Evolutionary conservation across 1,140 invertebrate genomes (phyloP), one percentile per base, ranked within the genome.

Genomic region (Trichogramma pretiosum): DNA sequence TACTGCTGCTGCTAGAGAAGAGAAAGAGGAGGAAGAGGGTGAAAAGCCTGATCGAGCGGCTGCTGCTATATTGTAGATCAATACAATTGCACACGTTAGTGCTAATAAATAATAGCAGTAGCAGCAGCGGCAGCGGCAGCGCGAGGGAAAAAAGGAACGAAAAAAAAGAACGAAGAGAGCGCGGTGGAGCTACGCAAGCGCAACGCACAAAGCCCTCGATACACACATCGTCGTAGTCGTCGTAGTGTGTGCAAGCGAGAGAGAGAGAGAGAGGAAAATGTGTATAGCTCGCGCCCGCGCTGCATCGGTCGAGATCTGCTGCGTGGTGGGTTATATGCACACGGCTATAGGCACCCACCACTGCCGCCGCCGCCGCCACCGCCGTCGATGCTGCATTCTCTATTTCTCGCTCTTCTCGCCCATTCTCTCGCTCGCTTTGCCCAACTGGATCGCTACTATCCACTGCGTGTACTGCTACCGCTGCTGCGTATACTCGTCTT

Each of bases 41-140:
- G 41, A 49, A 49, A 49, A 49, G 55, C 55, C 54, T 56, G 60
- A 59, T 57, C 61, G 64, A 62, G 62, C 42, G 35, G 42, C 16
- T 11, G 40, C 16, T 66, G 65, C 64, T 68, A 65, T 70, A 70
- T 70, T 64, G 69, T 68, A 70, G 69, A 72, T 72, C 69, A 70
- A 72, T 70, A 70, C 69, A 70, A 72, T 72, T 70, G 69, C 67
- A 70, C n/a, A n/a, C 68, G 69, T 72, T 72, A 72, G 69, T 70
- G 69, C 69, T 70, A 72, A 70, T 72, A 72, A 72, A 72, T 70
- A 70, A 72, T 72, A 72, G n/a, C n/a, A n/a, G n/a, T n/a, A n/a
- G n/a, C n/a, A n/a, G n/a, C n/a, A n/a, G n/a, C n/a, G 69, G 65
- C 69, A 65, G 66, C 62, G 66, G 24, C 24, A 28, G 24, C 24